A percentile compares a stretch with the other conserved stretches of the same genome.
These are phyloP conservation scores for Conopomorpha cramerella DNA, from an alignment of 1,140 invertebrate species.

Conservation along the genomic window DNA sequence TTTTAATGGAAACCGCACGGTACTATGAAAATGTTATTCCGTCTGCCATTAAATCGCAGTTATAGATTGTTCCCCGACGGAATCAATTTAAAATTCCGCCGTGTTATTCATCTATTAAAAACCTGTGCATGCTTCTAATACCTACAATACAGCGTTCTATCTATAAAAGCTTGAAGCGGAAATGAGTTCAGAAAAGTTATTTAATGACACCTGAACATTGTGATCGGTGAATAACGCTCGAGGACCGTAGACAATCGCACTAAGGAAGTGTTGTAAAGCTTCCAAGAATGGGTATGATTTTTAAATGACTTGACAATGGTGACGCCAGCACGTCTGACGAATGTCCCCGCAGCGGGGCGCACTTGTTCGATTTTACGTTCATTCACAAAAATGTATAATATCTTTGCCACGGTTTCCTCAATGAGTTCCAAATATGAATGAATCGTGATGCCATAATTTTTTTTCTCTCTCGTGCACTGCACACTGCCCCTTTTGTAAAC, in stretches of 20 bases:
- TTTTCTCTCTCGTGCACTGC: too few species aligned
- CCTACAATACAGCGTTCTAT: too few species aligned
- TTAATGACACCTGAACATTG: conserved; percentile 32
- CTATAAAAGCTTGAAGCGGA: conserved; percentile 21
- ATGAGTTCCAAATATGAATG: too few species aligned
- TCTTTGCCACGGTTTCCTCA: conserved; percentile 13
- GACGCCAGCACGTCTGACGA: conserved; percentile 14
- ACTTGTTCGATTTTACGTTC: conserved; percentile 18
- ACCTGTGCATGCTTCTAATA: too few species aligned
- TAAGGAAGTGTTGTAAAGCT: neutral
- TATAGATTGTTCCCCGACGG: too few species aligned
- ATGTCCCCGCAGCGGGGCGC: conserved; percentile 11
- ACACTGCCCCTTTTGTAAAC: too few species aligned
- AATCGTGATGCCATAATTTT: conserved; percentile 10
- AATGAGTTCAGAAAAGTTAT: conserved; percentile 27
- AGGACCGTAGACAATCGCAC: conserved; percentile 9
- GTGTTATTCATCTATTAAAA: too few species aligned
- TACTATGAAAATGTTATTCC: too few species aligned
- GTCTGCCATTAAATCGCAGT: too few species aligned
- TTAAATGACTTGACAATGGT: conserved; percentile 13
- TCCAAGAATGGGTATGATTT: conserved; percentile 5
- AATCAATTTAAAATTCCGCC: too few species aligned
- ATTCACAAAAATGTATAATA: conserved; percentile 18
- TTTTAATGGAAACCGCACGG: too few species aligned
- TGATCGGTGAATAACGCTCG: conserved; percentile 2